Conservation (phyloP, 2,888 invertebrate species). For the Acleris sparsana region DNA sequence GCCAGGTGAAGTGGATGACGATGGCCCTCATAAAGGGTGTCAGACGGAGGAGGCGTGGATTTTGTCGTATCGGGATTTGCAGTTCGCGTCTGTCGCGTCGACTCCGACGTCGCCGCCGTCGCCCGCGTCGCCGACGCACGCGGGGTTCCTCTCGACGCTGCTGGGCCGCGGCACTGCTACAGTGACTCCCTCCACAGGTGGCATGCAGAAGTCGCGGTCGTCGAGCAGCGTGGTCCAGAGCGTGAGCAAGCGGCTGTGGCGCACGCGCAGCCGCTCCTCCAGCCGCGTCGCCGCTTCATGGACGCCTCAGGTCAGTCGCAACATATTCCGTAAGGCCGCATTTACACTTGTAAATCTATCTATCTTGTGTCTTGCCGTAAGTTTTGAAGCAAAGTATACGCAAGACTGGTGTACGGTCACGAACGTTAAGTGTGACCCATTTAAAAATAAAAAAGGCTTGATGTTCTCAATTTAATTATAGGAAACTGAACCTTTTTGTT, state of each 20-base stretch:
- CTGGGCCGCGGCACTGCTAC: constrained; percentile 66
- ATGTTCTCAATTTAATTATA: too few species aligned
- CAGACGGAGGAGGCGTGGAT: constrained; percentile 92
- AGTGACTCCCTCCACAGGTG: constrained; percentile 80
- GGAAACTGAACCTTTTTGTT: too few species aligned
- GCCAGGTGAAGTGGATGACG: constrained; percentile 90
- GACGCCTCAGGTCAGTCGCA: constrained; percentile 92
- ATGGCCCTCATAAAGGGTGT: constrained; percentile 89
- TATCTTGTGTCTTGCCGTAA: too few species aligned
- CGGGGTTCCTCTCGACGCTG: constrained; percentile 73
- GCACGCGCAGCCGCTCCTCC: constrained; percentile 92
- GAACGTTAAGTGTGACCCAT: too few species aligned
- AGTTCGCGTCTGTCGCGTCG: constrained; percentile 66
- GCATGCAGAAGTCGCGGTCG: constrained; percentile 96
- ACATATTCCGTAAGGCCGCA: constrained; percentile 43
- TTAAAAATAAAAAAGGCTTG: too few species aligned
- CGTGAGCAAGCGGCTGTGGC: constrained; percentile 93
- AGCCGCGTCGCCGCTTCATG: constrained; percentile 87
- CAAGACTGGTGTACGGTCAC: too few species aligned
- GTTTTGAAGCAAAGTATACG: too few species aligned
- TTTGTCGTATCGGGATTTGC: constrained; percentile 70
- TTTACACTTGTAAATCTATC: neutral
- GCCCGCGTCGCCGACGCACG: constrained; percentile 76
- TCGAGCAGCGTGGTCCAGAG: constrained; percentile 94
- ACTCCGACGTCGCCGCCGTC: constrained; percentile 80